Percentiles rank a stretch among this genome's conserved stretches.
These are phyloP conservation scores for Acanthurus tractus DNA, from an alignment of 2,797 vertebrate species.

Conservation along the genomic window DNA sequence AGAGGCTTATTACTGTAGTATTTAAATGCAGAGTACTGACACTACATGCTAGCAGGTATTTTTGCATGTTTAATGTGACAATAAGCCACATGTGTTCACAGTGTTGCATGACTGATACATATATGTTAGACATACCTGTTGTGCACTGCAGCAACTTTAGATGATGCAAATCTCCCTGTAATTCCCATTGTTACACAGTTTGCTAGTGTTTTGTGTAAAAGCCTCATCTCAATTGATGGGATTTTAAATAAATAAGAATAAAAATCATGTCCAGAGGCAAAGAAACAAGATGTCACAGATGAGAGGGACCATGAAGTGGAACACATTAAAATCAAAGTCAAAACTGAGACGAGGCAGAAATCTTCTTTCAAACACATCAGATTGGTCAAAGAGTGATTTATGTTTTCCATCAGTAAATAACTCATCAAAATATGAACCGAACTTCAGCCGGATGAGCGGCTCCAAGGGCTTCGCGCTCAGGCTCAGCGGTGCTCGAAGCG, in stretches of 20 bases:
- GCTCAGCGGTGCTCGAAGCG: no score
- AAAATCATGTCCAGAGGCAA: background rate
- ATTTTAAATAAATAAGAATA: background rate
- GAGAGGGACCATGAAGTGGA: background rate
- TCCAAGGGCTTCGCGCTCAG: background rate
- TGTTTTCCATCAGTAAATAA: background rate
- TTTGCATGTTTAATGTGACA: background rate
- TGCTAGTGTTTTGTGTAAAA: background rate
- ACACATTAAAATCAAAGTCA: background rate
- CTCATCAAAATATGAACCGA: background rate
- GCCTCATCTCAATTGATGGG: background rate
- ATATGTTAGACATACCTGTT: background rate
- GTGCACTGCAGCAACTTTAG: background rate
- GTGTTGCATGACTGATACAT: background rate
- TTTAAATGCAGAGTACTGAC: constrained; percentile 1
- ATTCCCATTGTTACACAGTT: background rate
- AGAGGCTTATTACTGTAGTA: background rate
- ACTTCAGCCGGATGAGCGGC: background rate
- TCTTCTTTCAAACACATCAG: background rate
- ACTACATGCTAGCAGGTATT: no score
- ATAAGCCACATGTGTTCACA: background rate
- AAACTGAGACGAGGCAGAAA: no score
- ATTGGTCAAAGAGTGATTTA: background rate
- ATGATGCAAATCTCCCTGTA: constrained; percentile 4
- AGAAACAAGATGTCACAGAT: background rate